phyloP scores from a whole-genome alignment of 64 coral and sea anemone genomes.

The Hydrozoanthus tunicans region DNA sequence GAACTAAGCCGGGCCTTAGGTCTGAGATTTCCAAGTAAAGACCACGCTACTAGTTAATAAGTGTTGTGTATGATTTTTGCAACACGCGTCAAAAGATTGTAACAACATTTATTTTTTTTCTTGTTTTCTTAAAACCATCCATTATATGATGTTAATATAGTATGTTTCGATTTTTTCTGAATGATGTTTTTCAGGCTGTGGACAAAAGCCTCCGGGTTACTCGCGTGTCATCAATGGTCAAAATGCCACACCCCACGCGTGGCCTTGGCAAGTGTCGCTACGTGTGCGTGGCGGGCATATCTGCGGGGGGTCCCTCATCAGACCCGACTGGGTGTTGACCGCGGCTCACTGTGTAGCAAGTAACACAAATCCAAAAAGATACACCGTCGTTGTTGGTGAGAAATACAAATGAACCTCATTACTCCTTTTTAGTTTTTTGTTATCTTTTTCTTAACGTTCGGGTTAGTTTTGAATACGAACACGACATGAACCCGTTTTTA shows the following conservation, averaged over 20 bases:
- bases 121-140: too few species aligned
- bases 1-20: too few species aligned
- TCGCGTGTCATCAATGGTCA: constrained; percentile 41
- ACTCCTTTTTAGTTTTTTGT: too few species aligned
- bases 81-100: too few species aligned
- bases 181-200: neutral
- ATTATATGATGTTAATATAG: too few species aligned
- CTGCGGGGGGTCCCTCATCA: constrained; percentile 36
- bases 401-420: too few species aligned
- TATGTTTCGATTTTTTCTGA: too few species aligned
- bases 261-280: constrained; percentile 24
- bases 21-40: too few species aligned
- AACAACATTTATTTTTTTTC: neutral
- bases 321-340: constrained; percentile 36
- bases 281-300: constrained; percentile 14
- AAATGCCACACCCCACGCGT: constrained; percentile 11
- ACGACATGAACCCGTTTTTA: neutral
- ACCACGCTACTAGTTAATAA: too few species aligned
- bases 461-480: neutral
- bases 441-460: too few species aligned
- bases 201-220: neutral
- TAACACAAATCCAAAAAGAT: neutral
- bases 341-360: constrained; percentile 19
- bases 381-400: constrained; percentile 42
- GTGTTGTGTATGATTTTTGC: too few species aligned